A percentile compares a stretch with the other conserved stretches of the same genome.
Evolutionary conservation across 2,888 invertebrate species (phyloP).

Genomic region (Temnothorax rugatulus): DNA sequence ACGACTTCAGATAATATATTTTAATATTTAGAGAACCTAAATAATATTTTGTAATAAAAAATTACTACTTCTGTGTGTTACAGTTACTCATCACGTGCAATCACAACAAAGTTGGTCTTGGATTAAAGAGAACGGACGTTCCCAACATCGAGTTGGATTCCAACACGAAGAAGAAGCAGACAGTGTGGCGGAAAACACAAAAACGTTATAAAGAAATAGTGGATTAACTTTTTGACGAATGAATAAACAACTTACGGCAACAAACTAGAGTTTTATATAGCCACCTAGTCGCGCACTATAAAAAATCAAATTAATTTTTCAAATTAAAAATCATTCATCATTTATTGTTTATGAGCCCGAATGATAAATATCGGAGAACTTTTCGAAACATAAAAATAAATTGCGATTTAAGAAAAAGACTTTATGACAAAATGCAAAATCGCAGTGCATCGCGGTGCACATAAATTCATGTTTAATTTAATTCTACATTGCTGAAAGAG

Average conservation of each 20-base stretch:
- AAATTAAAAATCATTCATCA: no score
- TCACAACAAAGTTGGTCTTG: conserved; percentile 89
- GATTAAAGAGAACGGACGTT: conserved; percentile 85
- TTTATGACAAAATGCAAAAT: background rate
- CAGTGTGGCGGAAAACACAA: conserved; percentile 86
- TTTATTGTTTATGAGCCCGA: background rate
- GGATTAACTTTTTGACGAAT: conserved; percentile 56
- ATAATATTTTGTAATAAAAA: conserved; percentile 18
- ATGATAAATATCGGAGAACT: background rate
- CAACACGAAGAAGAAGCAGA: conserved; percentile 81
- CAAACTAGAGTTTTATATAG: background rate
- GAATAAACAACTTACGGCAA: background rate
- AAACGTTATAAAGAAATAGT: conserved; percentile 84
- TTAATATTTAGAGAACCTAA: background rate
- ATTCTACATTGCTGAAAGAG: background rate
- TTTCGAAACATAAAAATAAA: background rate
- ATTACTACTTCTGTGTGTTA: conserved; percentile 65
- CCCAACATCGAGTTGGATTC: conserved; percentile 79
- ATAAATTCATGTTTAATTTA: background rate
- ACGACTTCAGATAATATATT: background rate
- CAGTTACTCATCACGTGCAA: conserved; percentile 89
- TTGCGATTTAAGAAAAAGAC: background rate
- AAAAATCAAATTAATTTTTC: background rate
- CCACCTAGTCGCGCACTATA: background rate
- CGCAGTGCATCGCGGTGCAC: no score